phyloP scores from a whole-genome alignment of 2,888 invertebrate genomes.

The Timandra comae region DNA sequence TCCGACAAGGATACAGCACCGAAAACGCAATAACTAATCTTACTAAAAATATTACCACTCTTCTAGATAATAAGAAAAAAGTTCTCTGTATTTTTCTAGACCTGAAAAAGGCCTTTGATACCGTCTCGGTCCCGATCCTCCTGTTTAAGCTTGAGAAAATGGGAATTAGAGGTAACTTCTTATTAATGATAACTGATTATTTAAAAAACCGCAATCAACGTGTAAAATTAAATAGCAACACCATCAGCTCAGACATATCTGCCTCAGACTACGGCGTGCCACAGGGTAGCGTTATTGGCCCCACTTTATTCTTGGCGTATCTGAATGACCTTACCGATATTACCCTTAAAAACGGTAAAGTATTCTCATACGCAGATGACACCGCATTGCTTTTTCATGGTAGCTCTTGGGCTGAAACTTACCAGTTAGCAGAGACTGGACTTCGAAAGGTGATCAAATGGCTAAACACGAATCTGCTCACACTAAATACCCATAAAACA shows the following conservation, averaged over 20 bases:
- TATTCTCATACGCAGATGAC: not conserved
- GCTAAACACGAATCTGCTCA: not conserved
- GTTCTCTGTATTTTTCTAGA: slow-evolving; percentile 4
- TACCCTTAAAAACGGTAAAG: too few species aligned
- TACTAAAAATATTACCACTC: not conserved
- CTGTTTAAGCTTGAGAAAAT: not conserved
- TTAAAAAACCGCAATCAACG: not conserved
- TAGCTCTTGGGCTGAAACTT: not conserved
- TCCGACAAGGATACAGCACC: slow-evolving; percentile 1
- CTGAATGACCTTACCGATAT: too few species aligned
- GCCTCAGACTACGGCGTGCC: too few species aligned
- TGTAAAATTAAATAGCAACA: not conserved
- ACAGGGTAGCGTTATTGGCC: too few species aligned
- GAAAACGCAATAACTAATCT: slow-evolving; percentile 4
- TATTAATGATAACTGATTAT: not conserved
- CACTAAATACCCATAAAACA: not conserved
- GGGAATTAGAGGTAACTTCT: not conserved
- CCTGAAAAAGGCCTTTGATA: slow-evolving; percentile 5
- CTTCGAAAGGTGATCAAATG: not conserved
- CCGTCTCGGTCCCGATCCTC: slow-evolving; percentile 1
- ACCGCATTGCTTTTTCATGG: not conserved
- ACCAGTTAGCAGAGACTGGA: not conserved
- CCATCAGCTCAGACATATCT: too few species aligned
- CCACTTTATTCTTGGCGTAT: too few species aligned
- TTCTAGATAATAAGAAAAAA: not conserved